Evolutionary conservation across 2,797 vertebrate species (phyloP).

Genomic region (Enteromius thamalakanensis): DNA sequence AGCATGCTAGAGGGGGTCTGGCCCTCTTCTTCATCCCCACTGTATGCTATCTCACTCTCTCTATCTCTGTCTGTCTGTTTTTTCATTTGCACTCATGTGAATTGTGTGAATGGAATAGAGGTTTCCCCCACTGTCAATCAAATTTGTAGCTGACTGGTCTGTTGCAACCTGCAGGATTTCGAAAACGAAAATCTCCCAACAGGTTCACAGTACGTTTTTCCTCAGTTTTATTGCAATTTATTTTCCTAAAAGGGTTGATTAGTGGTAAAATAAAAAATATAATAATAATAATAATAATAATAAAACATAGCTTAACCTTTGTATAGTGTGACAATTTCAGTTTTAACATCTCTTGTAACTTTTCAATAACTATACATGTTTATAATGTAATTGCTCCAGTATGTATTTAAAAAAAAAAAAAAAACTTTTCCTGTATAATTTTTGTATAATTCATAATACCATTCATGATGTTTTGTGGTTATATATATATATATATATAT

Average conservation of each 20-base stretch:
- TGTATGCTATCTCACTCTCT: slow-evolving; percentile 35
- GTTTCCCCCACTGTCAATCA: slow-evolving; percentile 53
- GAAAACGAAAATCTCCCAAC: not conserved
- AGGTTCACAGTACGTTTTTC: not conserved
- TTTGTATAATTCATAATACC: too few relatives aligned
- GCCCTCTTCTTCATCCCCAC: slow-evolving; percentile 36
- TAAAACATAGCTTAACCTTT: not conserved
- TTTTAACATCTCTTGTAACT: too few relatives aligned
- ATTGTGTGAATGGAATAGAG: slow-evolving; percentile 42
- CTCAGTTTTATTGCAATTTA: not conserved
- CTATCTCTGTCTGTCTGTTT: slow-evolving; percentile 27
- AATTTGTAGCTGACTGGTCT: slow-evolving; percentile 20
- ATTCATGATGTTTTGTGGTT: too few relatives aligned
- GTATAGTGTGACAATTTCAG: not conserved
- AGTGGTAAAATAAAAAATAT: not conserved
- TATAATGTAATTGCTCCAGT: not conserved
- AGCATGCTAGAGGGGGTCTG: slow-evolving; percentile 42
- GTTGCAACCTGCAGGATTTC: slow-evolving; percentile 19
- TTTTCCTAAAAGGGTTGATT: not conserved
- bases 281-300: not conserved
- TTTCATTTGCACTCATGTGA: slow-evolving; percentile 35
- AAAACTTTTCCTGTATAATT: too few relatives aligned
- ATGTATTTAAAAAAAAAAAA: too few relatives aligned
- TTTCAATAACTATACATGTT: not conserved
- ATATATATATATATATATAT: too few relatives aligned